These are phyloP conservation scores for Gorsachius goisagi DNA, from an alignment of 2,113 vertebrate species.

Conservation along the genomic window DNA sequence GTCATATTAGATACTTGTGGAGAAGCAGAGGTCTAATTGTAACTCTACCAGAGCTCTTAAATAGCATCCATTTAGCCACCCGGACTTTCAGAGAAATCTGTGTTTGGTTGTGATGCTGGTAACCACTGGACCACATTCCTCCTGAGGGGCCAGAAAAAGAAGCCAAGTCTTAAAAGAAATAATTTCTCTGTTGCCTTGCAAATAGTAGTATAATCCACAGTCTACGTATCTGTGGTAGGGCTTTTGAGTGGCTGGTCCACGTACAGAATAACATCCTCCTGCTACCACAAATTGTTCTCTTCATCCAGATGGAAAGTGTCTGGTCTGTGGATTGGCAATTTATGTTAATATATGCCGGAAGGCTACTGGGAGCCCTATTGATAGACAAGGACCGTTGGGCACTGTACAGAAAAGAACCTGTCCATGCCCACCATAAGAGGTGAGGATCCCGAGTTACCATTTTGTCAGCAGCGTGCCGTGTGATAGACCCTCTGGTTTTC, in stretches of 20 bases:
- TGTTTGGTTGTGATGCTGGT: constrained; percentile 42
- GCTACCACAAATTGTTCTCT: not conserved
- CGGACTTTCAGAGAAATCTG: constrained; percentile 14
- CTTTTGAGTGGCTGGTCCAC: not conserved
- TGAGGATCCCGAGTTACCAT: fast-evolving
- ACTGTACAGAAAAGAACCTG: not conserved
- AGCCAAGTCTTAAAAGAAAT: constrained; percentile 44
- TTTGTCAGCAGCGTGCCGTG: not conserved
- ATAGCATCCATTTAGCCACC: constrained; percentile 47
- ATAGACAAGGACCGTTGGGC: fast-evolving
- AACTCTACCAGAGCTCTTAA: constrained; percentile 30
- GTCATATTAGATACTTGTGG: constrained; percentile 49
- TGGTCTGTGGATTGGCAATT: not conserved
- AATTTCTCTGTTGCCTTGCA: constrained; percentile 25
- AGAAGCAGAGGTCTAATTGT: constrained; percentile 49
- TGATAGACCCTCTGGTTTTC: not conserved
- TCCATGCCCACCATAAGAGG: not conserved
- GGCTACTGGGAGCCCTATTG: not conserved
- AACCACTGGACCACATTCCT: constrained; percentile 53
- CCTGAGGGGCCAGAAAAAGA: constrained; percentile 36
- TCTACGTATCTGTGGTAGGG: not conserved
- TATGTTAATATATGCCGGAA: not conserved
- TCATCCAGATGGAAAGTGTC: not conserved
- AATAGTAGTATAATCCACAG: not conserved
- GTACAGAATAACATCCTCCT: not conserved